These are phyloP conservation scores for Ophraella communa DNA, from an alignment of 2,888 invertebrate genomes.

Conservation along the genomic window DNA sequence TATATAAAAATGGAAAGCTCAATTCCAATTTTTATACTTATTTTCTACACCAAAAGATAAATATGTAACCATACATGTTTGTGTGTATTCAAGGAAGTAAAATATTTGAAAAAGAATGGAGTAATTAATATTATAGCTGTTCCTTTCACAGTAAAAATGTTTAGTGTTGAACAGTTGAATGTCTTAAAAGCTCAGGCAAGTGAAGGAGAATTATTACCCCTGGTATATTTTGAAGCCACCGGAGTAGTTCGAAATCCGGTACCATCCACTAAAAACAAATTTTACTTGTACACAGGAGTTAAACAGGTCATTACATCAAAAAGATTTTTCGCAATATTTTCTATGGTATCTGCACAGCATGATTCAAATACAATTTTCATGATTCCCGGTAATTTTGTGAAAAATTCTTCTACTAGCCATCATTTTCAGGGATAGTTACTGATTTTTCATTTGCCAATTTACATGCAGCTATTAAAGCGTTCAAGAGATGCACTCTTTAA, in stretches of 20 bases:
- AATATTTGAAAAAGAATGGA: neutral
- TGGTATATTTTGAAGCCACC: constrained; percentile 38
- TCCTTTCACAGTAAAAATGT: constrained; percentile 35
- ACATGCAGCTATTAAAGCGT: constrained; percentile 29
- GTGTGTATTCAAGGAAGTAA: neutral
- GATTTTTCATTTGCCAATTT: constrained; percentile 37
- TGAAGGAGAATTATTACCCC: constrained; percentile 14
- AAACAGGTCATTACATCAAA: neutral
- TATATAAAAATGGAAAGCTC: too few species aligned
- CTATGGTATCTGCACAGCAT: neutral
- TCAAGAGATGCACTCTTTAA: constrained; percentile 19
- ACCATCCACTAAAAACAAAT: constrained; percentile 15
- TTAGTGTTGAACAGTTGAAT: constrained; percentile 23
- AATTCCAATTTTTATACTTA: neutral
- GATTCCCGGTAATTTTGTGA: neutral
- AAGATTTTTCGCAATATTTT: neutral
- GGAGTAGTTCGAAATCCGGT: constrained; percentile 35
- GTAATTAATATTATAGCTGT: neutral
- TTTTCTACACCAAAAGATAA: neutral
- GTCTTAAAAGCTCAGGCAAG: constrained; percentile 22
- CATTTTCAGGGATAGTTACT: constrained; percentile 30
- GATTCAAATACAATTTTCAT: neutral
- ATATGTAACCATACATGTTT: neutral
- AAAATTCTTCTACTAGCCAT: constrained; percentile 27
- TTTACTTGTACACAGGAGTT: constrained; percentile 33